Base-by-base conservation (phyloP, 2,888 invertebrate species). In the Sepioteuthis lessoniana region DNA sequence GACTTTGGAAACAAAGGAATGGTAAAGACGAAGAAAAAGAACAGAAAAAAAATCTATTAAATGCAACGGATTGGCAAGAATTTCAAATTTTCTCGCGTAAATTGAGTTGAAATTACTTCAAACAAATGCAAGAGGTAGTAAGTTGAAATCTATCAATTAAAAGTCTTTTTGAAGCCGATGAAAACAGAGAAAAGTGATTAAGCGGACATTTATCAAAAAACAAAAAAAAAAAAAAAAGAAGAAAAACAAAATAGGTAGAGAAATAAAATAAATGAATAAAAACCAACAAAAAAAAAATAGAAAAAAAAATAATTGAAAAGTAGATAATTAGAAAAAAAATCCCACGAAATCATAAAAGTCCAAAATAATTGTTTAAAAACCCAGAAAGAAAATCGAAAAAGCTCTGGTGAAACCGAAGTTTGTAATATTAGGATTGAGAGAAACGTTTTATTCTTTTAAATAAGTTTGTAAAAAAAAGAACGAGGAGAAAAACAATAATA, bases 121-220 rank as follows among this genome's bases (percentile, higher is more conserved):
- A 76, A 76, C 76, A n/a, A 76, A 60, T 7, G 31, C 16, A 35
- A 76, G 76, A 76, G n/a, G 76, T 76, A 35, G n/a, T 76, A 76
- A n/a, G 76, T 76, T 76, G 76, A 76, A 76, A 76, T 76, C 76
- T 76, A 76, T 76, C 76, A 76, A 76, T 76, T 76, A 76, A 76
- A 76, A 76, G n/a, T 76, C 16, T 28, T 76, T 35, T 16, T 76
- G 7, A n/a, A n/a, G n/a, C 19, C 50, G 21, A 21, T 7, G n/a
- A n/a, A 76, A 76, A n/a, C 10, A 10, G 25, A 16, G 1, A 31
- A 10, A 60, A 60, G 31, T 31, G 76, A 35, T 76, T 76, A 76
- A 76, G 35, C 76, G n/a, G 10, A 35, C 16, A 76, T 76, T n/a
- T 55, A 5, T n/a, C n/a, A 25, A 42, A 42, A 42, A 42, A 7